A percentile compares a stretch with the other conserved stretches of the same genome.
phyloP scores from a whole-genome alignment of 2,797 vertebrate genomes.

The Amniataba percoides region DNA sequence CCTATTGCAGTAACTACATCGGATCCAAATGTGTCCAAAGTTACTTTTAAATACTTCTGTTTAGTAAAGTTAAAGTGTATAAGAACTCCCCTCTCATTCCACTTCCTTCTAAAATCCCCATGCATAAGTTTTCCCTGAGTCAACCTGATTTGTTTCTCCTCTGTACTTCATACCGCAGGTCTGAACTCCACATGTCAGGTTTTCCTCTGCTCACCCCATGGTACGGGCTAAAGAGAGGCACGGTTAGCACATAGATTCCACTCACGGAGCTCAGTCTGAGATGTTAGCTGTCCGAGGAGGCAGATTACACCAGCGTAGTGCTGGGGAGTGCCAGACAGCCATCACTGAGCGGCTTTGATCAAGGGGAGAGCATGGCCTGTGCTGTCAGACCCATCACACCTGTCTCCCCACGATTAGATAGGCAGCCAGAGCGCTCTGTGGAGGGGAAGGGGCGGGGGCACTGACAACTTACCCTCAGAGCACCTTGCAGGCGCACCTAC shows the following conservation, averaged over 20 bases:
- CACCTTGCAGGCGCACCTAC: constrained; percentile 73
- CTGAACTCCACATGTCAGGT: constrained; percentile 80
- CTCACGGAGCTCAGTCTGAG: constrained; percentile 78
- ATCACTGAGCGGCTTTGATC: constrained; percentile 88
- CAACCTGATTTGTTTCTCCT: constrained; percentile 80
- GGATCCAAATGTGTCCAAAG: constrained; percentile 23
- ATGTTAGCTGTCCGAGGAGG: constrained; percentile 85
- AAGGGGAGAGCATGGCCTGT: constrained; percentile 83
- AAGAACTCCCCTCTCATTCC: constrained; percentile 54
- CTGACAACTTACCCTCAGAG: constrained; percentile 81
- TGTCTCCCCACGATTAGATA: constrained; percentile 82
- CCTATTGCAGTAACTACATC: constrained; percentile 21
- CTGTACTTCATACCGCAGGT: constrained; percentile 66
- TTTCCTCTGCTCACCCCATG: constrained; percentile 72
- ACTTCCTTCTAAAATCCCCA: constrained; percentile 67
- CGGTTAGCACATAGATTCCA: constrained; percentile 83
- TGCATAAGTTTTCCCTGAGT: constrained; percentile 76
- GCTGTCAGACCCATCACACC: constrained; percentile 86
- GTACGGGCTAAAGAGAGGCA: constrained; percentile 79
- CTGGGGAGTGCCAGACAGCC: constrained; percentile 82
- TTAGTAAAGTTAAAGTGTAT: constrained; percentile 59
- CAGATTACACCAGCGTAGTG: constrained; percentile 85
- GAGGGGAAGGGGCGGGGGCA: constrained; percentile 73
- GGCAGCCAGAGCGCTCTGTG: constrained; percentile 71
- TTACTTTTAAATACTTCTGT: constrained; percentile 44